phyloP scores from a whole-genome alignment of 2,113 vertebrate species.

The Trinectes maculatus region DNA sequence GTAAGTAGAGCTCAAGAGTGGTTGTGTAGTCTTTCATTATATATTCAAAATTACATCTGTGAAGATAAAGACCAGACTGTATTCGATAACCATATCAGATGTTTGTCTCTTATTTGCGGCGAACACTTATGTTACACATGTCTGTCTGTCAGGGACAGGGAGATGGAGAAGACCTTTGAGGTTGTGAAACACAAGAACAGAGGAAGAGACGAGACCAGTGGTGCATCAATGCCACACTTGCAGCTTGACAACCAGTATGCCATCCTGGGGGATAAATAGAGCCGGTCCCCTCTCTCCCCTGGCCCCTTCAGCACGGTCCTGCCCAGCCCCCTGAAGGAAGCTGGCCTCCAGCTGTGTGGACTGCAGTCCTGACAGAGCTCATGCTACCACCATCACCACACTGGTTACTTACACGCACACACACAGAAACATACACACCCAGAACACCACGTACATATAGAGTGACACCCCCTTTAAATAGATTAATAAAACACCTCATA shows the following conservation, averaged over 20 bases:
- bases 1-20: slow-evolving; percentile 76
- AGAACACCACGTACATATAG: slow-evolving; percentile 21
- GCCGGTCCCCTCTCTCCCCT: slow-evolving; percentile 72
- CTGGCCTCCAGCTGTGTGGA: slow-evolving; percentile 64
- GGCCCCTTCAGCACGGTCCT: slow-evolving; percentile 68
- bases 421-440: slow-evolving; percentile 19
- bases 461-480: slow-evolving; percentile 51
- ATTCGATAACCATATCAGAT: too few relatives aligned
- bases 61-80: too few relatives aligned
- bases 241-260: slow-evolving; percentile 98
- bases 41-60: too few relatives aligned
- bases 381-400: slow-evolving; percentile 51
- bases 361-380: slow-evolving; percentile 64
- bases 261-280: slow-evolving; percentile 95
- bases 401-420: slow-evolving; percentile 9
- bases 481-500: slow-evolving; percentile 29
- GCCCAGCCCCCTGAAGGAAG: slow-evolving; percentile 62
- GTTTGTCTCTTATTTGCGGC: too few relatives aligned
- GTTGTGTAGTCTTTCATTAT: neutral
- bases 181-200: slow-evolving; percentile 98
- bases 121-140: neutral
- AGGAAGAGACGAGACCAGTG: slow-evolving; percentile 89
- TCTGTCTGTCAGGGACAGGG: slow-evolving; percentile 88
- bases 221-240: slow-evolving; percentile 89
- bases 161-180: slow-evolving; percentile 99